Evolutionary conservation across 2,113 vertebrate genomes (phyloP).

Genomic region (Oncorhynchus tshawytscha): DNA sequence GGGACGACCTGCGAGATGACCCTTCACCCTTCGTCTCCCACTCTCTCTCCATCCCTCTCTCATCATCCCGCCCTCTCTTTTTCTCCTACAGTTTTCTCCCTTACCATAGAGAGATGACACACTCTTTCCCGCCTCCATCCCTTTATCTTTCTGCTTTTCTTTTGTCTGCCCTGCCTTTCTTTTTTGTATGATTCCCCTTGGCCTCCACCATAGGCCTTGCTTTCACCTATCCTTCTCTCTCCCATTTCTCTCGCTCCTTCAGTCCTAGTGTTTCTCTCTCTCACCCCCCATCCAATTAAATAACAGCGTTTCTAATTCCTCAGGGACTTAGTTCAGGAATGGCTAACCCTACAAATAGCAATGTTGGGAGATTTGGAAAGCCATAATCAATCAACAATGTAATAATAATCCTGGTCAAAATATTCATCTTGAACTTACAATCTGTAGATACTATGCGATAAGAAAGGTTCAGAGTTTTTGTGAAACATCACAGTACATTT

Average conservation of each 20-base stretch:
- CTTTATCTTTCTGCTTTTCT: not conserved
- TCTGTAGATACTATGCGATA: too few species aligned
- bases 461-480: too few species aligned
- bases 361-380: too few species aligned
- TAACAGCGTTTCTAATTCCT: too few species aligned
- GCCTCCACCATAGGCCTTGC: not conserved
- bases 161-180: not conserved
- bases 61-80: constrained; percentile 4
- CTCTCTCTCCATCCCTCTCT: constrained; percentile 1
- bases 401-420: too few species aligned
- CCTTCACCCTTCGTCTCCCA: constrained; percentile 1
- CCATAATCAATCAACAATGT: too few species aligned
- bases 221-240: not conserved
- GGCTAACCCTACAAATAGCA: too few species aligned
- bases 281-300: not conserved
- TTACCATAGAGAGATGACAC: too few species aligned
- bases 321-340: too few species aligned
- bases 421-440: too few species aligned
- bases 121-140: not conserved
- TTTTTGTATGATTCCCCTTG: not conserved
- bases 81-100: not conserved
- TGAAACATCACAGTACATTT: too few species aligned
- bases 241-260: not conserved
- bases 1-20: not conserved
- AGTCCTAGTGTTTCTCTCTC: not conserved